phyloP scores from a whole-genome alignment of 2,888 invertebrate species.

The Tenthredo scrophulariae region DNA sequence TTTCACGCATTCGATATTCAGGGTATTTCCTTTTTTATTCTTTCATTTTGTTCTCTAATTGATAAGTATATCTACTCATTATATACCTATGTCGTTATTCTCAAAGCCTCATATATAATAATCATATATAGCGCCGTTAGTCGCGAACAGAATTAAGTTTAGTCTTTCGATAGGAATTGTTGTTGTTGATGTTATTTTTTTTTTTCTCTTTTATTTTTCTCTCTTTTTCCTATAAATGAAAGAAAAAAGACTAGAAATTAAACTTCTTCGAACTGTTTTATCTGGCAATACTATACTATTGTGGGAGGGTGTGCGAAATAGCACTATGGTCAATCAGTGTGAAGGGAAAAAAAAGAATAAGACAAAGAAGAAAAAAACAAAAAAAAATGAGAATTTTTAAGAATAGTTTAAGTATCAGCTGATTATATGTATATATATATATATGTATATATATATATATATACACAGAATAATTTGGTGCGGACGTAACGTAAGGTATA shows the following conservation, averaged over 20 bases:
- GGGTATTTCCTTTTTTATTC: conserved; percentile 61
- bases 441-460: neutral
- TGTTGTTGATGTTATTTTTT: neutral
- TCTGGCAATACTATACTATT: neutral
- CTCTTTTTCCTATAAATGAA: neutral
- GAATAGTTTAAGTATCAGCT: neutral
- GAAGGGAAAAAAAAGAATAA: neutral
- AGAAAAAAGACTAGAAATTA: neutral
- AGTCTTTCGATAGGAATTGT: neutral
- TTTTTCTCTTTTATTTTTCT: neutral
- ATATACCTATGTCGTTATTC: neutral
- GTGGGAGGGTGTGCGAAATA: neutral
- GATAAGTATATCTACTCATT: neutral
- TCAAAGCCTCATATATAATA: neutral
- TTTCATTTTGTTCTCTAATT: conserved; percentile 8
- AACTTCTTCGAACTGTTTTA: neutral
- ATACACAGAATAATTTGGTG: conserved; percentile 29
- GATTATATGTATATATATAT: too few relatives aligned
- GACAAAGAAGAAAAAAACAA: neutral
- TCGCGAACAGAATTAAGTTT: neutral
- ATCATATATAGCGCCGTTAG: neutral
- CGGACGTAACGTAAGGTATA: neutral
- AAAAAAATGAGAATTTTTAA: neutral
- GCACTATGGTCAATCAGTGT: neutral
- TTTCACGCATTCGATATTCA: conserved; percentile 62